These are phyloP conservation scores for Stenichneumon culpator DNA, from an alignment of 2,888 invertebrate genomes.

Conservation along the genomic window DNA sequence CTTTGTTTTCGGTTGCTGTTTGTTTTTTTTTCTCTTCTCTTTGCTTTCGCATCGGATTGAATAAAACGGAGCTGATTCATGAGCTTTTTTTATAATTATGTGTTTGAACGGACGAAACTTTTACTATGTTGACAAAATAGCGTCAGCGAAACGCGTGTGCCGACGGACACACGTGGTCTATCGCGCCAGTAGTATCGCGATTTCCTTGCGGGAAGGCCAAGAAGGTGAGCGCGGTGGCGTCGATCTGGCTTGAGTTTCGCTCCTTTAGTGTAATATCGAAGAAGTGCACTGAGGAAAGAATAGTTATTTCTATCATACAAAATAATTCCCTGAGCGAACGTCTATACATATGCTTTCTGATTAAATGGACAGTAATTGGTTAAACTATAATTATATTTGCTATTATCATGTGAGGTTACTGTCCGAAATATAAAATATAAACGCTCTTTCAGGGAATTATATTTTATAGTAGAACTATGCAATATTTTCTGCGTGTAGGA, in stretches of 20 bases:
- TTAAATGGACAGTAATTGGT: too few relatives aligned
- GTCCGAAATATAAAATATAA: neutral
- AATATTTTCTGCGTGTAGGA: neutral
- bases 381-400: too few relatives aligned
- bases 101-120: slow-evolving; percentile 14
- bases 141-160: slow-evolving; percentile 15
- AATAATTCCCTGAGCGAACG: too few relatives aligned
- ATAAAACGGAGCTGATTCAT: neutral
- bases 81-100: slow-evolving; percentile 15
- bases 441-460: neutral
- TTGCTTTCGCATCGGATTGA: neutral
- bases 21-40: neutral
- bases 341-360: too few relatives aligned
- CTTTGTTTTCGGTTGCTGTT: neutral
- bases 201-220: slow-evolving; percentile 76
- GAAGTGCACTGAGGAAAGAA: too few relatives aligned
- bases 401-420: too few relatives aligned
- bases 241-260: slow-evolving; percentile 53
- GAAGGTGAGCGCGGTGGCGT: slow-evolving; percentile 72
- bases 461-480: too few relatives aligned
- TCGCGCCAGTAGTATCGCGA: slow-evolving; percentile 18
- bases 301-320: too few relatives aligned
- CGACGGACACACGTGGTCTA: slow-evolving; percentile 44
- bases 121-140: slow-evolving; percentile 40
- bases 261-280: neutral